Conservation (phyloP, 2,888 invertebrate species). For the Allolobophora icterica region DNA sequence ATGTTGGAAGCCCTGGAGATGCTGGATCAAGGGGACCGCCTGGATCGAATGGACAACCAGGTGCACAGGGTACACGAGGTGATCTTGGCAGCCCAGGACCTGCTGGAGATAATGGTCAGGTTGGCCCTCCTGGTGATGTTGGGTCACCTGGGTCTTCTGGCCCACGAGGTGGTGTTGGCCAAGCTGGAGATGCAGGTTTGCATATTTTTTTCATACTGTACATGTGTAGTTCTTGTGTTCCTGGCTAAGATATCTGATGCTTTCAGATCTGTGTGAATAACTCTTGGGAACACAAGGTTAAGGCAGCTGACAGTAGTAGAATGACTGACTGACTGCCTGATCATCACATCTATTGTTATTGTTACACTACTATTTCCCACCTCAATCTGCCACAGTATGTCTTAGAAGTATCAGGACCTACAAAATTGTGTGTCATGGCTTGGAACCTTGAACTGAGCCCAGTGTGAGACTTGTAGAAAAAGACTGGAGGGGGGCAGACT, state of each 20-base stretch:
- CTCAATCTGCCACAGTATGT: too few species aligned
- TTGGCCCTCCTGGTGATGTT: slow-evolving; percentile 37
- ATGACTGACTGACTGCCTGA: too few species aligned
- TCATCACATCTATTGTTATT: too few species aligned
- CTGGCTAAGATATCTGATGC: not conserved
- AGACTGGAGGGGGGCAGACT: too few species aligned
- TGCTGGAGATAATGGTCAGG: slow-evolving; percentile 33
- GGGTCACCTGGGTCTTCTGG: slow-evolving; percentile 44
- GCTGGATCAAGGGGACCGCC: slow-evolving; percentile 39
- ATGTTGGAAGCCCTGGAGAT: slow-evolving; percentile 40
- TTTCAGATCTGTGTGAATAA: not conserved
- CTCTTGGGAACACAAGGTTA: too few species aligned
- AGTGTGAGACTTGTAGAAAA: too few species aligned
- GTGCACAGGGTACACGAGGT: slow-evolving; percentile 68
- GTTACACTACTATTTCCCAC: too few species aligned
- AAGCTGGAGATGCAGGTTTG: slow-evolving; percentile 32
- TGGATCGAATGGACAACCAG: slow-evolving; percentile 37
- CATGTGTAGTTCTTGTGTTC: too few species aligned
- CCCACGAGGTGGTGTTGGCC: slow-evolving; percentile 68
- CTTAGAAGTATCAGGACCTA: too few species aligned
- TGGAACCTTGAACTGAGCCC: too few species aligned
- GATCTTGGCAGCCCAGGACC: slow-evolving; percentile 35
- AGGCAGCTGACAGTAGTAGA: too few species aligned
- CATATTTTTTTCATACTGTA: not conserved
- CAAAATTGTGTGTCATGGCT: too few species aligned